Evolutionary conservation across 2,797 vertebrate species (phyloP).

Genomic region (Ciconia nigra): DNA sequence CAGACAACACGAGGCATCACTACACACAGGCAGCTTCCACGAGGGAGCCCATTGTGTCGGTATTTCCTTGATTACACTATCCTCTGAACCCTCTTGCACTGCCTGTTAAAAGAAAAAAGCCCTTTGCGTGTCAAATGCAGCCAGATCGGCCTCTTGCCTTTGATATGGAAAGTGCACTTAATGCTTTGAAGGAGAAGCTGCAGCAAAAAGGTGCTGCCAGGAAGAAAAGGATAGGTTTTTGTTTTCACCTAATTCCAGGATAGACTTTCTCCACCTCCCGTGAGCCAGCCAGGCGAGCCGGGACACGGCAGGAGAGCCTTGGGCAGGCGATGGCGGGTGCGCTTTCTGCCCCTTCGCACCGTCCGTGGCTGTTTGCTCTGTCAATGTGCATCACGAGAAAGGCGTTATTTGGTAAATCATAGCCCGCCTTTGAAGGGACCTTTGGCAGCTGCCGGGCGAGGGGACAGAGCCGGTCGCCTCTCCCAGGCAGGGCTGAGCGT

Average conservation of each 20-base stretch:
- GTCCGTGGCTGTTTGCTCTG: not conserved
- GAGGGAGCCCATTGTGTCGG: not conserved
- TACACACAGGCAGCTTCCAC: not conserved
- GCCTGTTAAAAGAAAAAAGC: not conserved
- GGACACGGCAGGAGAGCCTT: fast-evolving
- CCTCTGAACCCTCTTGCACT: not conserved
- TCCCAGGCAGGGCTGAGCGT: not conserved
- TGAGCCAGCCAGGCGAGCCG: fast-evolving
- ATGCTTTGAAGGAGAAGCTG: not conserved
- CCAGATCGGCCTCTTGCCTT: not conserved
- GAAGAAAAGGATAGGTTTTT: not conserved
- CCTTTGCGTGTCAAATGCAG: not conserved
- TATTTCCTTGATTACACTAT: not conserved
- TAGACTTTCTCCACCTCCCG: not conserved
- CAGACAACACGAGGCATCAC: not conserved
- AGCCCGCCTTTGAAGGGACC: not conserved
- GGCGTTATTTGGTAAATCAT: fast-evolving
- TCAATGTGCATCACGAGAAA: fast-evolving
- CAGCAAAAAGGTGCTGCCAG: not conserved
- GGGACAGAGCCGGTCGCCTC: not conserved
- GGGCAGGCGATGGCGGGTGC: fast-evolving
- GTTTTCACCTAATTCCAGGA: not conserved
- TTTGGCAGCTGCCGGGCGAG: not conserved
- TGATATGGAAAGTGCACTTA: not conserved
- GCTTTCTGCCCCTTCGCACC: not conserved